These are phyloP conservation scores for Melopsittacus undulatus DNA, from an alignment of 2,797 vertebrate genomes.

Conservation along the genomic window DNA sequence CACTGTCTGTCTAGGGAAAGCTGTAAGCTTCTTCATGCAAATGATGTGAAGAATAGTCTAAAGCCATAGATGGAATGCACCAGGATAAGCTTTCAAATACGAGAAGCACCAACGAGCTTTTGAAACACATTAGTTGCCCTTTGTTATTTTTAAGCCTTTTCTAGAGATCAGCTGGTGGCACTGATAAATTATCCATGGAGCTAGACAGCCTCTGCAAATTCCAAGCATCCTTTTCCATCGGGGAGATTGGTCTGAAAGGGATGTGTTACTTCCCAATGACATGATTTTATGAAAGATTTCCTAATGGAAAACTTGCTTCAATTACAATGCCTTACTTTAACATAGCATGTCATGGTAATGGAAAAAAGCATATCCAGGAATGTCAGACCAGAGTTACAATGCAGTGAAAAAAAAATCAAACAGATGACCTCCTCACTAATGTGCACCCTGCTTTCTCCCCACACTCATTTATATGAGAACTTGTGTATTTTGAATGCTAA, in stretches of 20 bases:
- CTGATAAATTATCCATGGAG: constrained; percentile 64
- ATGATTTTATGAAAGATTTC: constrained; percentile 43
- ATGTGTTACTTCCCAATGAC: constrained; percentile 29
- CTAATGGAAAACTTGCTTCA: background rate
- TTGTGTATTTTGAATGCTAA: background rate
- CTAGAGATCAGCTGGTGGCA: constrained; percentile 59
- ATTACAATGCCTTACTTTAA: background rate
- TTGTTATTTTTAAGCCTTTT: constrained; percentile 62
- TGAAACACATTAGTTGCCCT: constrained; percentile 51
- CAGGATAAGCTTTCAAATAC: constrained; percentile 41
- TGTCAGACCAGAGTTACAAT: background rate
- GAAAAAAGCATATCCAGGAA: background rate
- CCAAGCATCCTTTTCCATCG: constrained; percentile 40
- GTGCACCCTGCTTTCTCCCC: fast-evolving
- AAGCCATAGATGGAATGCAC: constrained; percentile 35
- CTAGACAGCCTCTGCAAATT: constrained; percentile 57
- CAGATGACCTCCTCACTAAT: background rate
- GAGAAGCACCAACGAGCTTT: constrained; percentile 26
- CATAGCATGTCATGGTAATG: background rate
- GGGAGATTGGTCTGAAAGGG: constrained; percentile 34
- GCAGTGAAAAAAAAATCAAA: background rate
- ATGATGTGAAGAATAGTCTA: constrained; percentile 47
- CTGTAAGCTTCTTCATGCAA: constrained; percentile 59
- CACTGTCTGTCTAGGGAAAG: constrained; percentile 33
- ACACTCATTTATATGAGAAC: background rate